Base-by-base conservation (phyloP, 2,888 invertebrate genomes). In the Isotomurus palustris region DNA sequence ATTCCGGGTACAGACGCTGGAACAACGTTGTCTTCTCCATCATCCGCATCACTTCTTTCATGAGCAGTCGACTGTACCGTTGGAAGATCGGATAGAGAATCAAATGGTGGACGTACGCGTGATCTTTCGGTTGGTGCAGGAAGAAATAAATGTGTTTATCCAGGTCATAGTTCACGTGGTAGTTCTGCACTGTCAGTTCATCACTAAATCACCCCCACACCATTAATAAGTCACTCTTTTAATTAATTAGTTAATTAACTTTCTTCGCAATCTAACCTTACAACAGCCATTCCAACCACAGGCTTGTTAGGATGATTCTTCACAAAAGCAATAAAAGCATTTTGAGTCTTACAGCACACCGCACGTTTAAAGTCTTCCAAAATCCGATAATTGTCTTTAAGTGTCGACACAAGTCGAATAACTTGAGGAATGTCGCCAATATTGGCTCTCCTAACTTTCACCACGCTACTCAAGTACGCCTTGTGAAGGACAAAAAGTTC, bases 31-130 rank as follows among this genome's bases (percentile, higher is more conserved):
- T 74, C 68, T 78, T 81, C 14, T 76, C 76, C 4, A 79, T 78
- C 14, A 80, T 75, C 1, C 84, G 76, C 69, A 84, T 76, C 5
- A 85, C 64, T 67, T 88, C 87, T 43, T 82, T 76, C 67, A 85
- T 73, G 64, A 81, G 82, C 75, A 79, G 82, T 22, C 79, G 78
- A 0, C 78, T 74, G 64, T 82, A 79, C 10, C 78, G 77, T 62
- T 81, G 79, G 71, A 85, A 79, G 2, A 80, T 77, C 2, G 85
- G 84, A 14, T 81, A 81, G 63, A 85, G 69, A 4, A 82, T 72
- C 32, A 79, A 74, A 54, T 77, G 76, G 53, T 78, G 73, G 1
- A 81, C 67, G 5, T 75, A 68, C 0, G 78, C 80, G 66, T 75
- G 75, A 0, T 63, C 60, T 1, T 25, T 35, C 3, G 67, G 67